phyloP scores from a whole-genome alignment of 2,797 vertebrate genomes.

The Euthynnus affinis region DNA sequence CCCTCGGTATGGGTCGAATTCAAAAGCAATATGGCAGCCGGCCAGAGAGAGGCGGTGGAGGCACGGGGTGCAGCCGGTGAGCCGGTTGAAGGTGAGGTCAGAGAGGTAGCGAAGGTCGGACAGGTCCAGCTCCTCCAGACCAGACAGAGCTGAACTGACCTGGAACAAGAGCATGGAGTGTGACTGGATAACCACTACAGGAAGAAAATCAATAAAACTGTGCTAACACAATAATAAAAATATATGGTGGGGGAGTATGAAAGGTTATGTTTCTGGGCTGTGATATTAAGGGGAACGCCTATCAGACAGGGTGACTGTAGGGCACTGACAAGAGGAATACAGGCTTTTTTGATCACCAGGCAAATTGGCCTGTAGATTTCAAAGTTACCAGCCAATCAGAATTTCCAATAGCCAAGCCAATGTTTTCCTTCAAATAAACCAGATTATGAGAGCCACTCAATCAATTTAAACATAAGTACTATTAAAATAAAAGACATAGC shows the following conservation, averaged over 20 bases:
- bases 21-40: constrained; percentile 89
- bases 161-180: constrained; percentile 44
- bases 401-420: too few species aligned
- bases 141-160: constrained; percentile 71
- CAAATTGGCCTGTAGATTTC: too few species aligned
- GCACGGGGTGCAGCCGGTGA: constrained; percentile 84
- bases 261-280: background rate
- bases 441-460: too few species aligned
- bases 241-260: background rate
- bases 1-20: constrained; percentile 83
- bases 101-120: constrained; percentile 86
- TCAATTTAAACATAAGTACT: too few species aligned
- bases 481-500: too few species aligned
- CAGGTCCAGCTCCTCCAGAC: constrained; percentile 85
- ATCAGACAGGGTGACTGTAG: too few species aligned
- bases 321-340: too few species aligned
- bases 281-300: background rate
- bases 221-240: background rate
- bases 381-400: too few species aligned
- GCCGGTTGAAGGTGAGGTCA: constrained; percentile 88
- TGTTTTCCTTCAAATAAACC: too few species aligned
- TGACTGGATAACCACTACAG: background rate
- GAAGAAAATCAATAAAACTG: constrained; percentile 16
- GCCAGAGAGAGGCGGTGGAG: constrained; percentile 86
- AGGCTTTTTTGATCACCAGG: too few species aligned